Evolutionary conservation across 2,888 invertebrate species (phyloP).

Genomic region (Acronicta alni): DNA sequence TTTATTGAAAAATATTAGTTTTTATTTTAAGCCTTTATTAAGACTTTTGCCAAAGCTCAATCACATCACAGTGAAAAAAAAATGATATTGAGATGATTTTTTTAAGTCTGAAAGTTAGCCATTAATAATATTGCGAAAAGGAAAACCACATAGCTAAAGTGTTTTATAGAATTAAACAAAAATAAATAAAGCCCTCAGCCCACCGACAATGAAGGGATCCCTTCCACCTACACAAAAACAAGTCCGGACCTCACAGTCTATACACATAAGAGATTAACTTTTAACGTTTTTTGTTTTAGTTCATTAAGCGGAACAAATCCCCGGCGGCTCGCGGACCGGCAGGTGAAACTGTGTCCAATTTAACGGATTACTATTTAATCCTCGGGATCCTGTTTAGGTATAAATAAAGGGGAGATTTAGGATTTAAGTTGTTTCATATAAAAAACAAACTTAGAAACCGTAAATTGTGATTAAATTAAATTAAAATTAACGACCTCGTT

Average conservation of each 20-base stretch:
- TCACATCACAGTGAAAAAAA: no score
- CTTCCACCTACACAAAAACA: slow-evolving; percentile 22
- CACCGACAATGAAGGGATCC: slow-evolving; percentile 9
- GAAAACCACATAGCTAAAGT: no score
- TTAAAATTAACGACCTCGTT: no score
- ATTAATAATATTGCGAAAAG: no score
- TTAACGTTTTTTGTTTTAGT: slow-evolving; percentile 66
- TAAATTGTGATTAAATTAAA: no score
- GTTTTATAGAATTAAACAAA: no score
- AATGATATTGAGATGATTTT: no score
- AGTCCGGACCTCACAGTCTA: slow-evolving; percentile 22
- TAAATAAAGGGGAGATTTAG: slow-evolving; percentile 42
- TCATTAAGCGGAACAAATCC: slow-evolving; percentile 66
- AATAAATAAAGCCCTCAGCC: not conserved
- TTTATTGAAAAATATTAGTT: no score
- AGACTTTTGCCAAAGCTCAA: no score
- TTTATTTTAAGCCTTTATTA: no score
- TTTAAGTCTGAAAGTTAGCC: no score
- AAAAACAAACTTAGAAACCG: no score
- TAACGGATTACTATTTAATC: slow-evolving; percentile 68
- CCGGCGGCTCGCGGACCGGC: slow-evolving; percentile 53
- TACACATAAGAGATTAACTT: slow-evolving; percentile 59
- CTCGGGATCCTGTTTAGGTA: slow-evolving; percentile 51
- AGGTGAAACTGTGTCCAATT: slow-evolving; percentile 77
- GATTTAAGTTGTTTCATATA: slow-evolving; percentile 5